Evolutionary conservation across 1,140 invertebrate species (phyloP).

Genomic region (Hirudo medicinalis): DNA sequence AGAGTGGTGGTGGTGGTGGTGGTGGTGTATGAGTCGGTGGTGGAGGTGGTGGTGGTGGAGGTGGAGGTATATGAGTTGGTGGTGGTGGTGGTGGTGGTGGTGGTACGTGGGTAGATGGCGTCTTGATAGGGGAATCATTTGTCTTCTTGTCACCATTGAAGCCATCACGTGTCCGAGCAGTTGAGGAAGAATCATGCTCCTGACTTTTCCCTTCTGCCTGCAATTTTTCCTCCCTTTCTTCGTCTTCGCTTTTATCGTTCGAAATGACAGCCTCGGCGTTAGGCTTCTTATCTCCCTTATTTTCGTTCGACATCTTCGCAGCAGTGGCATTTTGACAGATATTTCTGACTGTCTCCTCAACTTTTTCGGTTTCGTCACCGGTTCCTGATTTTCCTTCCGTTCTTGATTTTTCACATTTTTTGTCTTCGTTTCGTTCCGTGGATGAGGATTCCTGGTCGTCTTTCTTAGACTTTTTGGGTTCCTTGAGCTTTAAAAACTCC

Average conservation of each 20-base stretch:
- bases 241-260: neutral
- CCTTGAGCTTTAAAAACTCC: neutral
- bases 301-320: neutral
- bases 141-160: neutral
- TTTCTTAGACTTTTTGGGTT: neutral
- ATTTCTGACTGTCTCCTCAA: neutral
- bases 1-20: neutral
- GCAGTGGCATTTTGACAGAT: neutral
- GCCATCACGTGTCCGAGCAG: no score
- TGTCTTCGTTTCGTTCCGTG: no score
- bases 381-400: neutral
- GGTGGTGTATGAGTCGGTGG: neutral
- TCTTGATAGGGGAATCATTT: neutral
- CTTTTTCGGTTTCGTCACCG: slow-evolving; percentile 1
- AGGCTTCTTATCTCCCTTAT: neutral
- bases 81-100: neutral
- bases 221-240: neutral
- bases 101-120: neutral
- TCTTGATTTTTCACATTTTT: neutral
- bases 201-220: neutral
- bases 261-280: neutral
- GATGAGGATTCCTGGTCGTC: neutral
- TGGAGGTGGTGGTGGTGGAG: neutral
- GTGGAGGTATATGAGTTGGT: neutral
- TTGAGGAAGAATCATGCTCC: neutral